Base-by-base conservation (phyloP, 2,113 vertebrate genomes). In the Perognathus longimembris region DNA sequence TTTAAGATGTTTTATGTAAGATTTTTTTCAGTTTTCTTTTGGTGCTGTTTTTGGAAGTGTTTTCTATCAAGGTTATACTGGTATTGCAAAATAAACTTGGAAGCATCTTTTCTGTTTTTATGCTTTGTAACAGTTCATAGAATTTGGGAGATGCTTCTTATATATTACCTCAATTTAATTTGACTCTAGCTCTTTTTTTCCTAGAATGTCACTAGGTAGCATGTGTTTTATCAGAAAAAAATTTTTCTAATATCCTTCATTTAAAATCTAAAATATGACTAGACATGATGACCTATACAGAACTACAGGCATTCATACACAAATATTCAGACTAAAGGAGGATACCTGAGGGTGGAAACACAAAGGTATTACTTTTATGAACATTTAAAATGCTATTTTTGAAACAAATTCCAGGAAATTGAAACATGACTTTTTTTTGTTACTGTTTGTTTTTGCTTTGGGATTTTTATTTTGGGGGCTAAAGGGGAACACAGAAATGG, bases 21-120 rank as follows among this genome's bases (percentile, higher is more conserved):
- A 63, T 45, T 34, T 17, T 76, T 38, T 87, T 96, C 69, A 74
- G 32, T 89, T 91, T 91, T 21, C 34, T 85, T 93, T 94, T 91
- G 42, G 34, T 85, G 10, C 9, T 92, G 18, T 79, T 70, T 92
- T 94, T 89, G 8, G 30, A 94, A 88, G 78, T 7, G 22, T 81
- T 85, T 88, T 14, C 82, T 75, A 82, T 42, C 61, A 88, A 78
- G 64, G 28, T 85, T 74, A 88, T 45, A 83, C 22, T 20, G 45
- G 80, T 89, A 84, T 87, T 14, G 74, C 82, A 77, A 91, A 67
- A 87, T 36, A 45, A 87, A 42, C 8, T 32, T 14, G 61, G 50
- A 88, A 77, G 45, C 42, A 91, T 76, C 86, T 28, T 38, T 81
- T 92, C 30, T 74, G 26, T 79, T 86, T 85, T 28, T 34, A 67